phyloP scores from a whole-genome alignment of 2,888 invertebrate species.

The Ditylenchus weischeri region DNA sequence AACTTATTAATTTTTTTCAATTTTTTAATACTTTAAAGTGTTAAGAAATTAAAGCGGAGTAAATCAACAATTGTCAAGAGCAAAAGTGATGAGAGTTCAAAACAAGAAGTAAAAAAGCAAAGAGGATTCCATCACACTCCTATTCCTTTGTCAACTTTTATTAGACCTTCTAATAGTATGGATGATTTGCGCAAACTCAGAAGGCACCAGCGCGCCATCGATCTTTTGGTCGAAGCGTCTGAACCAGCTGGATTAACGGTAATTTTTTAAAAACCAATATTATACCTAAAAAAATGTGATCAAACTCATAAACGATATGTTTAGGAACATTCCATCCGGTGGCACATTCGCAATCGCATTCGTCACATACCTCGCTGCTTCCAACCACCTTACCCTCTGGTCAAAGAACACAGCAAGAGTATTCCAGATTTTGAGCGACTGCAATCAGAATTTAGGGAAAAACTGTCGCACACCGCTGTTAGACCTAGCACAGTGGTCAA shows the following conservation, averaged over 20 bases:
- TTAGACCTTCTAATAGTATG: not conserved
- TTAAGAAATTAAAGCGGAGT: not conserved
- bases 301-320: not conserved
- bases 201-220: conserved; percentile 1
- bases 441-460: not conserved
- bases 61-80: not conserved
- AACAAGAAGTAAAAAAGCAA: not conserved
- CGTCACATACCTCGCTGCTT: conserved; percentile 5
- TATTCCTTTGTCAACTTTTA: conserved; percentile 7
- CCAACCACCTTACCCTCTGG: not conserved
- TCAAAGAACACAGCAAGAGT: not conserved
- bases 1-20: not conserved
- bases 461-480: not conserved
- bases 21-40: not conserved
- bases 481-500: conserved; percentile 1
- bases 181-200: not conserved
- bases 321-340: conserved; percentile 8
- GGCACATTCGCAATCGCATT: conserved; percentile 3
- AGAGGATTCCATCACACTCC: conserved; percentile 3
- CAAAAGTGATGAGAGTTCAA: not conserved
- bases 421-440: not conserved
- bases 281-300: too few relatives aligned
- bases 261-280: not conserved
- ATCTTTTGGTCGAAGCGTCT: not conserved
- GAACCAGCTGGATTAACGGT: conserved; percentile 4